Conservation (phyloP, 2,113 vertebrate species). For the Cyanoliseus patagonus region DNA sequence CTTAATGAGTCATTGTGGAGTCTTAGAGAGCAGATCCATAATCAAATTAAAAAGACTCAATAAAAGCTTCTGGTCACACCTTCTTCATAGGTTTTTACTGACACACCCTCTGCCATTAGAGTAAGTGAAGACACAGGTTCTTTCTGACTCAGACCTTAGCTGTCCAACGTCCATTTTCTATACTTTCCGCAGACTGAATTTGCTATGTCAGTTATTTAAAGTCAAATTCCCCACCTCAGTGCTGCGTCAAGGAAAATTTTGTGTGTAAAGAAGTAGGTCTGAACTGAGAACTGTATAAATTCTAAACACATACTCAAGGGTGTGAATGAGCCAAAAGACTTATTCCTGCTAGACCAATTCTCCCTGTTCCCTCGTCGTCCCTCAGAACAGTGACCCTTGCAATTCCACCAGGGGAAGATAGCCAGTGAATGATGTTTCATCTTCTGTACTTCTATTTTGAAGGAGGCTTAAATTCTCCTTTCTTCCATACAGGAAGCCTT, state of each 20-base stretch:
- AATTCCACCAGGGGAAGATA: background rate
- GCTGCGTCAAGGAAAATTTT: background rate
- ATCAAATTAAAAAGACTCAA: background rate
- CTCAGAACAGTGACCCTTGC: background rate
- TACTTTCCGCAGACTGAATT: background rate
- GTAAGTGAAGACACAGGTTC: background rate
- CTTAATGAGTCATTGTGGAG: background rate
- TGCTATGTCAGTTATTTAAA: background rate
- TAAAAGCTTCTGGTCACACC: background rate
- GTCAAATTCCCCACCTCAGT: background rate
- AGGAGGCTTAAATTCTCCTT: background rate
- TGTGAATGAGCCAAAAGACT: background rate
- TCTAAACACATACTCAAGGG: background rate
- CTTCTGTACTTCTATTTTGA: background rate
- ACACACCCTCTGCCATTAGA: background rate
- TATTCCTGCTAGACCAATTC: background rate
- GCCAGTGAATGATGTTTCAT: background rate
- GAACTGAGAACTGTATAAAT: background rate
- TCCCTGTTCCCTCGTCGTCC: background rate
- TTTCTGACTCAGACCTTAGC: background rate
- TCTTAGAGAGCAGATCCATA: background rate
- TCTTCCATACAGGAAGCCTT: background rate
- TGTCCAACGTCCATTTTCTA: background rate
- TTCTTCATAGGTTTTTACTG: background rate
- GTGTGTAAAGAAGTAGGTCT: background rate